Evolutionary conservation across 2,888 invertebrate species (phyloP), one percentile per base, ranked within the genome.

Genomic region (Yponomeuta cagnagella): DNA sequence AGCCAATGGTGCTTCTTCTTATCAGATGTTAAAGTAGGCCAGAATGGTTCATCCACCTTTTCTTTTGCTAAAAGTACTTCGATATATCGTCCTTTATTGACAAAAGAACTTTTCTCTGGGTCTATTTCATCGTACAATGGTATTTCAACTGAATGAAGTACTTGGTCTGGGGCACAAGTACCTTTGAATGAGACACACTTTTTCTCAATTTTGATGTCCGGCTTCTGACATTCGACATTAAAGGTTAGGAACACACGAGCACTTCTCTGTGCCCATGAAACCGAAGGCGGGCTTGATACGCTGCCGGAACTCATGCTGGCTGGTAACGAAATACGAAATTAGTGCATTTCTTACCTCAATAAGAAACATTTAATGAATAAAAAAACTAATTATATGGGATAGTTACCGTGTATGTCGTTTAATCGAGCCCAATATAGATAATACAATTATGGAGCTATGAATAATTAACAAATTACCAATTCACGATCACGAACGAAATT

Each of bases 1-100:
- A 99, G 93, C 97, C 98, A 99, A 85, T 98, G 98, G 80, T 95
- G 95, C 92, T 98, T 98, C 85, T 95, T 95, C 78, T 95, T 96
- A 77, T 97, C 97, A 85, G 96, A 96, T 68, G 97, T 96, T 74
- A 98, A 92, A 73, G 95, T 88, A 68, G 97, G 96, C 98, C 98
- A 98, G 84, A 95, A 98, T 4, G 96, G 94, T 73, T 95, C 96
- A 71, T 85, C 94, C 85, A 82, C 91, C 89, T 86, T 87, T 87
- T 93, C 93, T 93, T 96, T 96, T 72, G 89, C 88, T 79, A 96
- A 92, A 74, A 95, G 88, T 76, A 96, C 93, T 88, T 96, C 96
- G 75, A 96, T 93, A 82, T 94, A 93, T 83, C 96, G 93, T 70
- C 94, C 96, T 82, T 95, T 95, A 80, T 95, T 94, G 85, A 93